phyloP scores from a whole-genome alignment of 2,888 invertebrate genomes.

The Drosophila mercatorum region DNA sequence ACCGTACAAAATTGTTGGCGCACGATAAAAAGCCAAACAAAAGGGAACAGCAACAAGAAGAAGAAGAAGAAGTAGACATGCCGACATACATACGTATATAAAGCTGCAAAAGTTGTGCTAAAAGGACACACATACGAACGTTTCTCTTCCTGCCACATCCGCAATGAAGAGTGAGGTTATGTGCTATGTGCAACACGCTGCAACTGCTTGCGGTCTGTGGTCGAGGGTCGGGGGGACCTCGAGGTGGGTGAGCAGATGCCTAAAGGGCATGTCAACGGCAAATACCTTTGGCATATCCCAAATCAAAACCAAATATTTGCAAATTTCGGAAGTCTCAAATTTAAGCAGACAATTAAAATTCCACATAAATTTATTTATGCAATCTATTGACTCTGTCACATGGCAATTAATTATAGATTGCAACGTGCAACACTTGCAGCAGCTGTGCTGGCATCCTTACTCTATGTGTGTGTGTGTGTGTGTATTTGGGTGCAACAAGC shows the following conservation, averaged over 20 bases:
- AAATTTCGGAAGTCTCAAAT: not conserved
- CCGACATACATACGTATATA: not conserved
- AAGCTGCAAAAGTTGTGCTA: constrained; percentile 46
- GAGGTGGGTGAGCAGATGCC: constrained; percentile 6
- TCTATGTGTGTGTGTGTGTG: not conserved
- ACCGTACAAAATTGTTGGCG: constrained; percentile 50
- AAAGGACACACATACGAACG: constrained; percentile 38
- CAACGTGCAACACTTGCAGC: constrained; percentile 5
- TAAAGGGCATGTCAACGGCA: constrained; percentile 10
- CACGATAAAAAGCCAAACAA: constrained; percentile 45
- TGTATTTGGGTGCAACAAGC: constrained; percentile 36
- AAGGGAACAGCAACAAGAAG: constrained; percentile 10
- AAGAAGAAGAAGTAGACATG: not conserved
- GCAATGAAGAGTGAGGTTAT: constrained; percentile 52
- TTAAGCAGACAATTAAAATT: constrained; percentile 37
- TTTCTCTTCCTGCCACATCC: constrained; percentile 59
- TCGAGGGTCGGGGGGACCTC: not conserved
- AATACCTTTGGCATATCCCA: constrained; percentile 24
- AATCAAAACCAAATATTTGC: constrained; percentile 24
- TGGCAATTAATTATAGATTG: constrained; percentile 49
- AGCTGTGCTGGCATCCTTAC: not conserved
- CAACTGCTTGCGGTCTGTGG: constrained; percentile 33
- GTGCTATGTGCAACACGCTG: constrained; percentile 42
- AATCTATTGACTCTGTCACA: constrained; percentile 41
- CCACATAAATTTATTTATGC: constrained; percentile 26